Base-by-base conservation (phyloP, 2,797 vertebrate species). In the Coregonus suidteri region DNA sequence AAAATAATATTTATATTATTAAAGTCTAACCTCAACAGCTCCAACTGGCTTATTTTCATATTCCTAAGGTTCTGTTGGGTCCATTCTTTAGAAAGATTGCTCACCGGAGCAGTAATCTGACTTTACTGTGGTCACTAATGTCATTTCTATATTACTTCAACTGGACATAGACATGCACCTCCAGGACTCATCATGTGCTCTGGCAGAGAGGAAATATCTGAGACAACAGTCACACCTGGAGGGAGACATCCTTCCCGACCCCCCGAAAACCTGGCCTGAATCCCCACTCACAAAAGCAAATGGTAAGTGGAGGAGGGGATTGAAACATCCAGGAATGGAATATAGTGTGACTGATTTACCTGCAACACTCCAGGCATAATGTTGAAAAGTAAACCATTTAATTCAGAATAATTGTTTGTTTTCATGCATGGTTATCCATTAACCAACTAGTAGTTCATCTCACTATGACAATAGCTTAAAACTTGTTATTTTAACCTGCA, bases 391-490 rank as follows among this genome's bases (percentile, higher is more conserved):
- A 59, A 16, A 18, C 18, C 18, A 59, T 47, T 47, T 47, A 3
- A 47, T 59, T 20, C n/a, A 5, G 56, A 59, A 59, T 20, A 25
- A 25, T 25, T 25, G 56, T n/a, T 6, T 59, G 56, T 59, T 59
- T 59, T n/a, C n/a, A n/a, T 20, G 18, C 56, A 62, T 62, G 56
- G n/a, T 25, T 20, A 62, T 16, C 13, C 54, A 37, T 76, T 79
- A 64, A 70, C 20, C 75, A 74, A 71, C 64, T 34, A 2, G 4
- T 15, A 25, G 82, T 78, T 76, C 81, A 81, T 77, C 80, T 53
- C 52, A 18, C 62, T 62, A 34, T 1, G 15, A 66, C 30, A 5
- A n/a, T 6, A n/a, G 56, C 30, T 52, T 6, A 69, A 14, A 71
- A 30, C 15, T 5, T 59, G 30, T 3, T 6, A n/a, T 7, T 54